Conservation (phyloP, 92 coral and sea anemone species). For the Actinostola sp. region DNA sequence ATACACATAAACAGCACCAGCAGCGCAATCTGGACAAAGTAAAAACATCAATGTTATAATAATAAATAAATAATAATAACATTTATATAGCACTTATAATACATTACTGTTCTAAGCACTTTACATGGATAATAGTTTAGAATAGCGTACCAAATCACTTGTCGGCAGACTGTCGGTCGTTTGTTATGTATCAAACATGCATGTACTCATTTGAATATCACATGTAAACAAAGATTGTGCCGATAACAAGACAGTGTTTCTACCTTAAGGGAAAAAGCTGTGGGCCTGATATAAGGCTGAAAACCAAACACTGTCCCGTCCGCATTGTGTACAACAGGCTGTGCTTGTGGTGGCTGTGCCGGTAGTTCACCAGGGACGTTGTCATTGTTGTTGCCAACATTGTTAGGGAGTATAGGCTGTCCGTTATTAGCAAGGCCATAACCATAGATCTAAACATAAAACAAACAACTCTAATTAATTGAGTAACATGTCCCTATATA, state of each 20-base stretch:
- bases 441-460: constrained; percentile 52
- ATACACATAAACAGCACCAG: constrained; percentile 85
- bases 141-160: too few relatives aligned
- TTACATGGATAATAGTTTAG: too few relatives aligned
- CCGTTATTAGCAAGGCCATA: constrained; percentile 24
- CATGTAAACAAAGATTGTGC: neutral
- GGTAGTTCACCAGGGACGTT: constrained; percentile 54
- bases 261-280: constrained; percentile 78
- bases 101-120: too few relatives aligned
- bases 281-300: constrained; percentile 96
- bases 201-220: too few relatives aligned
- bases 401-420: constrained; percentile 43
- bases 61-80: neutral
- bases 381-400: constrained; percentile 14
- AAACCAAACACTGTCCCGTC: constrained; percentile 83
- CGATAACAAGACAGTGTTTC: neutral
- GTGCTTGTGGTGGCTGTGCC: constrained; percentile 71
- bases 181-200: too few relatives aligned
- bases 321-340: constrained; percentile 30
- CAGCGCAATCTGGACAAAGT: constrained; percentile 65
- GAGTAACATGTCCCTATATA: neutral
- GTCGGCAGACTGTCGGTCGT: too few relatives aligned
- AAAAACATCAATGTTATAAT: neutral
- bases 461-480: neutral
- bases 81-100: too few relatives aligned